Evolutionary conservation across 2,888 invertebrate genomes (phyloP).

Genomic region (Steinernema carpocapsae): DNA sequence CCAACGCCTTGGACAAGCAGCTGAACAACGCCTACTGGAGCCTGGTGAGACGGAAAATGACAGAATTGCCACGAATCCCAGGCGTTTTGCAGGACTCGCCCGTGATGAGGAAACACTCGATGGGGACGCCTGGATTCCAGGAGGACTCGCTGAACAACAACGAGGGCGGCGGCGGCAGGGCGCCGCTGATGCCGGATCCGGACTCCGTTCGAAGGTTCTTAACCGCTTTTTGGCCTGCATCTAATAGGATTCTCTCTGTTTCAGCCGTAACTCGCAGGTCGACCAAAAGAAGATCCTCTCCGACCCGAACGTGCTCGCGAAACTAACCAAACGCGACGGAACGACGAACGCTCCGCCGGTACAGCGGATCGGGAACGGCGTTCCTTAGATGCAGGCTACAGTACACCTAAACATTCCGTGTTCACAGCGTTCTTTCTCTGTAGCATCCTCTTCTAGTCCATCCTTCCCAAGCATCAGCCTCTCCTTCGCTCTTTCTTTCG

Average conservation of each 20-base stretch:
- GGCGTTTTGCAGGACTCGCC: slow-evolving; percentile 12
- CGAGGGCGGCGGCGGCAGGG: slow-evolving; percentile 31
- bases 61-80: not conserved
- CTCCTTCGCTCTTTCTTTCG: not conserved
- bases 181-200: slow-evolving; percentile 28
- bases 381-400: not conserved
- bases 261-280: slow-evolving; percentile 21
- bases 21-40: slow-evolving; percentile 31
- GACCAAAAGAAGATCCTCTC: slow-evolving; percentile 13
- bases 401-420: slow-evolving; percentile 11
- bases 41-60: slow-evolving; percentile 24
- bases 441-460: not conserved
- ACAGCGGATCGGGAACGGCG: slow-evolving; percentile 28
- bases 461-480: not conserved
- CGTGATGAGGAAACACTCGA: not conserved
- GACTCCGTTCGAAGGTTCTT: slow-evolving; percentile 27
- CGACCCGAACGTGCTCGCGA: slow-evolving; percentile 23
- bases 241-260: not conserved
- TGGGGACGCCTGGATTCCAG: not conserved
- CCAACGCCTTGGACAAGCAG: slow-evolving; percentile 10
- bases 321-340: not conserved
- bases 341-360: not conserved
- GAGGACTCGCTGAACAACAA: slow-evolving; percentile 28
- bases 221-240: not conserved
- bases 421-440: slow-evolving; percentile 32